A percentile compares a stretch with the other conserved stretches of the same genome.
phyloP scores from a whole-genome alignment of 1,140 invertebrate species.

The Diprion similis region DNA sequence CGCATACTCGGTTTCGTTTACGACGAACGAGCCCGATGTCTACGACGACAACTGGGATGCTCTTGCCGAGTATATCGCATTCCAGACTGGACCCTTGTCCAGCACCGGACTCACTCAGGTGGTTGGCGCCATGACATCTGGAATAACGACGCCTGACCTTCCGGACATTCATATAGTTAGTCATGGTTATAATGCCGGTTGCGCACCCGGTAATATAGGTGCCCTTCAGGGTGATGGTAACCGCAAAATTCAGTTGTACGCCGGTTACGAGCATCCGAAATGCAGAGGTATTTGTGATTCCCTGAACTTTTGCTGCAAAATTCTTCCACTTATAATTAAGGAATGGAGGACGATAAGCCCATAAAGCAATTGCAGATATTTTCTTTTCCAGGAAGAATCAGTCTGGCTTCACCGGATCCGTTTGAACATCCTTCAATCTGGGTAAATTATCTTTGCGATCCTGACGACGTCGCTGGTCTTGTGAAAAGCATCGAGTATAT shows the following conservation, averaged over 20 bases:
- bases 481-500: constrained; percentile 61
- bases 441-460: constrained; percentile 65
- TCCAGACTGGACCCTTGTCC: constrained; percentile 67
- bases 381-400: constrained; percentile 60
- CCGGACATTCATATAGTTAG: constrained; percentile 76
- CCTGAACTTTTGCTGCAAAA: neutral
- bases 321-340: neutral
- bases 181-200: constrained; percentile 70
- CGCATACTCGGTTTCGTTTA: constrained; percentile 63
- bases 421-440: constrained; percentile 65
- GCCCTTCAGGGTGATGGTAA: constrained; percentile 65
- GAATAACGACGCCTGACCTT: constrained; percentile 63
- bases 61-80: constrained; percentile 67
- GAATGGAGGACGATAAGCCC: too few species aligned
- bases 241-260: constrained; percentile 64
- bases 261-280: constrained; percentile 67
- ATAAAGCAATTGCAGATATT: too few species aligned
- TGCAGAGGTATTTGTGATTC: constrained; percentile 55
- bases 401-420: constrained; percentile 62
- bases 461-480: constrained; percentile 54
- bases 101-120: constrained; percentile 69
- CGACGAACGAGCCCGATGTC: constrained; percentile 62
- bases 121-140: constrained; percentile 69
- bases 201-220: constrained; percentile 63
- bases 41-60: constrained; percentile 69